Evolutionary conservation across 1,140 invertebrate species (phyloP).

Genomic region (Nilaparvata lugens): DNA sequence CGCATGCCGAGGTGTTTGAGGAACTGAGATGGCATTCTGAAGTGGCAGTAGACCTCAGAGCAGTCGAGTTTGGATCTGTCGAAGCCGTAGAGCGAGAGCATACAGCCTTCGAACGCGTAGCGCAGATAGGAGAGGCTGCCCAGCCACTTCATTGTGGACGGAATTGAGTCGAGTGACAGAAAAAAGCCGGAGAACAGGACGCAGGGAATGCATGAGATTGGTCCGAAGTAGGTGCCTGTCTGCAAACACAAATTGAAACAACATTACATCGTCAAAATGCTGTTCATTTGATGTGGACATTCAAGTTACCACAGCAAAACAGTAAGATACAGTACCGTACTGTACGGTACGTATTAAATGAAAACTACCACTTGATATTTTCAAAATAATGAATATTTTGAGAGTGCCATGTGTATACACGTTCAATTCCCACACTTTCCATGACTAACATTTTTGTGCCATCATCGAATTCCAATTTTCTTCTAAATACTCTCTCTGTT

Average conservation of each 20-base stretch:
- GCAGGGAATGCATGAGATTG: constrained; percentile 53
- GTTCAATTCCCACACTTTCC: too few species aligned
- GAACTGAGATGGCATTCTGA: constrained; percentile 62
- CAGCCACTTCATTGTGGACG: constrained; percentile 72
- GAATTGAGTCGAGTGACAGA: constrained; percentile 78
- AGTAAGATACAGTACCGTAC: too few species aligned
- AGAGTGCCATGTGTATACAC: too few species aligned
- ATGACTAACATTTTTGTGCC: too few species aligned
- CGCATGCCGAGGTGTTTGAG: constrained; percentile 71
- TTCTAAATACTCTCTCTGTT: too few species aligned
- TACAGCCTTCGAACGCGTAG: constrained; percentile 69
- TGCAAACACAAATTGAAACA: constrained; percentile 37
- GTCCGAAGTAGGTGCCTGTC: constrained; percentile 88
- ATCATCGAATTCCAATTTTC: too few species aligned
- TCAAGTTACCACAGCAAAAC: too few species aligned
- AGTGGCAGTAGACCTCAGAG: constrained; percentile 68
- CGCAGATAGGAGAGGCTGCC: constrained; percentile 85
- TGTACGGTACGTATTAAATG: too few species aligned
- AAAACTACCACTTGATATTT: too few species aligned
- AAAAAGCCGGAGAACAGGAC: constrained; percentile 90
- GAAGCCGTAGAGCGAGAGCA: constrained; percentile 70
- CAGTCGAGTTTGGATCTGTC: constrained; percentile 58
- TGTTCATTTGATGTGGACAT: background rate
- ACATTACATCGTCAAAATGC: background rate
- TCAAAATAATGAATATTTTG: too few species aligned